A percentile compares a stretch with the other conserved stretches of the same genome.
These are phyloP conservation scores for Stenichneumon culpator DNA, from an alignment of 2,888 invertebrate species.

Conservation along the genomic window DNA sequence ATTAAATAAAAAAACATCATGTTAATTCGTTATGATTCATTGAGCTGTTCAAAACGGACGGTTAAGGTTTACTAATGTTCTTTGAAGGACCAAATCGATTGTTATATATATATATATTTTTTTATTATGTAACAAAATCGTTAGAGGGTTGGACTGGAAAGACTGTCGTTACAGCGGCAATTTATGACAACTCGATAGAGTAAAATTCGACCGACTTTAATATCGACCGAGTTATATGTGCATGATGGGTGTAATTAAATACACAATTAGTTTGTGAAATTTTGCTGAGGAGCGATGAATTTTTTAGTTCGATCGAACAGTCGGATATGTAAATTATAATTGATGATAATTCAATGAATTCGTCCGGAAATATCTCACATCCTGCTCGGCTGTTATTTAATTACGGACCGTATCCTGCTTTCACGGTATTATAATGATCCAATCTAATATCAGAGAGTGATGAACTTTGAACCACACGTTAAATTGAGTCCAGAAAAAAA, in stretches of 20 bases:
- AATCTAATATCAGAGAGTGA: background rate
- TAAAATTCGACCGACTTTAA: background rate
- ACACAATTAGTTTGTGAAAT: background rate
- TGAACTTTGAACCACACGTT: background rate
- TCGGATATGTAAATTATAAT: background rate
- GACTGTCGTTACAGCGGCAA: background rate
- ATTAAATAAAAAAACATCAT: background rate
- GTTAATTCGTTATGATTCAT: background rate
- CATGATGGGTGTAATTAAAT: background rate
- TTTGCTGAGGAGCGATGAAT: background rate
- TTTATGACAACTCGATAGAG: background rate
- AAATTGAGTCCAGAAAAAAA: background rate
- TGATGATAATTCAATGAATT: background rate
- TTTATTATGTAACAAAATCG: no score
- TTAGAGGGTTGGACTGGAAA: background rate
- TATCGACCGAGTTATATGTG: background rate
- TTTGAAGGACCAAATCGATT: background rate
- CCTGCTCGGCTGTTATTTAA: background rate
- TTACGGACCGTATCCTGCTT: background rate
- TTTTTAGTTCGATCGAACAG: background rate
- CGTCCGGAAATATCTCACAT: background rate
- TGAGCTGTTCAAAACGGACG: background rate
- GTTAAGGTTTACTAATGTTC: background rate
- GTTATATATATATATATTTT: no score
- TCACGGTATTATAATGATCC: background rate